Conservation (phyloP, 2,888 invertebrate genomes). For the Colletes collaris region DNA sequence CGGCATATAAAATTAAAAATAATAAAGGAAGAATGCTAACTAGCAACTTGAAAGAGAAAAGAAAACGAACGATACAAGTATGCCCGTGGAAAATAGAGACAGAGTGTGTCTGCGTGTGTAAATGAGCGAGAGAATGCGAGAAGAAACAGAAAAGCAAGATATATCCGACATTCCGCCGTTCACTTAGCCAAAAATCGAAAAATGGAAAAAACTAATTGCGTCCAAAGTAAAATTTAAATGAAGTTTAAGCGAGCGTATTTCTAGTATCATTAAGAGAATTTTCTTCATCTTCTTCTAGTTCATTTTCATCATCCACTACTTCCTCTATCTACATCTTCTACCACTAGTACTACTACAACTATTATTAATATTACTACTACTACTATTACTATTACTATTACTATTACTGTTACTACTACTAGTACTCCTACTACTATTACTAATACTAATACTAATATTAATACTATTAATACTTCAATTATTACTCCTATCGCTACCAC, state of each 20-base stretch:
- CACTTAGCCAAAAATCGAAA: slow-evolving; percentile 68
- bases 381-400: neutral
- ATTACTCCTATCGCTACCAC: neutral
- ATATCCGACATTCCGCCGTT: slow-evolving; percentile 64
- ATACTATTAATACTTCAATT: neutral
- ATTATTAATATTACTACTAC: neutral
- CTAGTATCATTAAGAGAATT: slow-evolving; percentile 60
- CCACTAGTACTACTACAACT: neutral
- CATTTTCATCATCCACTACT: slow-evolving; percentile 19
- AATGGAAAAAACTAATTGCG: slow-evolving; percentile 74
- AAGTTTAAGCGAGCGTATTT: slow-evolving; percentile 64
- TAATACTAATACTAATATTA: neutral
- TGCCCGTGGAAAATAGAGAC: slow-evolving; percentile 2
- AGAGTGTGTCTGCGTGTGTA: neutral
- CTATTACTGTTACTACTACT: neutral
- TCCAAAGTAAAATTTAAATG: slow-evolving; percentile 74
- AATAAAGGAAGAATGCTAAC: slow-evolving; percentile 1
- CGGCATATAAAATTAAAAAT: no score
- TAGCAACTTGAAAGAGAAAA: neutral
- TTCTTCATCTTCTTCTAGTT: slow-evolving; percentile 58
- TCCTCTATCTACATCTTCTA: slow-evolving; percentile 5
- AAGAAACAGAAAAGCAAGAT: slow-evolving; percentile 29
- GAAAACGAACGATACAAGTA: neutral
- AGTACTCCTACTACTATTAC: neutral
- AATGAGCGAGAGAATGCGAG: slow-evolving; percentile 11